A percentile compares a stretch with the other conserved stretches of the same genome.
phyloP scores from a whole-genome alignment of 1,140 invertebrate genomes.

The Ruditapes philippinarum region DNA sequence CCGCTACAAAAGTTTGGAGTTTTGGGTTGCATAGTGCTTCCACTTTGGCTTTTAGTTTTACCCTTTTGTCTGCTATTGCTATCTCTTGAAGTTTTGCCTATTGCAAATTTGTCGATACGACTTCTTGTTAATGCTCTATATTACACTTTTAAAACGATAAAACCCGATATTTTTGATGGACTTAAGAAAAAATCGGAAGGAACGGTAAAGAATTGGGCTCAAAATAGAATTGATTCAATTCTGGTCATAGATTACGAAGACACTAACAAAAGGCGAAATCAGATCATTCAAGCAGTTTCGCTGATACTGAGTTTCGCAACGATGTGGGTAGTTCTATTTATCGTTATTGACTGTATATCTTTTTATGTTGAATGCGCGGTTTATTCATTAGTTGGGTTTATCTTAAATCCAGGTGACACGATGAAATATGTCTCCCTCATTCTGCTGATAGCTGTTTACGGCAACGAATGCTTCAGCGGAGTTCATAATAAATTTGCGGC shows the following conservation, averaged over 20 bases:
- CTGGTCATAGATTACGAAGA: neutral
- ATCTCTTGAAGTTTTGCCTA: constrained; percentile 1
- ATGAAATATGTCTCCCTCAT: constrained; percentile 46
- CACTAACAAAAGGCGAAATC: neutral
- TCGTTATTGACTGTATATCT: constrained; percentile 23
- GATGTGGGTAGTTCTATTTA: constrained; percentile 20
- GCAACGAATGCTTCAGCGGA: constrained; percentile 16
- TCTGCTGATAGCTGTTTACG: constrained; percentile 7
- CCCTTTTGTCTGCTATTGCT: neutral
- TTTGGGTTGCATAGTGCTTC: constrained; percentile 12
- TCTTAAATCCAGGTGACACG: constrained; percentile 27
- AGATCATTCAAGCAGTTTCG: constrained; percentile 26
- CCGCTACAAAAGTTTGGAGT: constrained; percentile 26
- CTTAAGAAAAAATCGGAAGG: neutral
- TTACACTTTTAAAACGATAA: neutral
- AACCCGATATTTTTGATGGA: neutral
- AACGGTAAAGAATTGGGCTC: neutral
- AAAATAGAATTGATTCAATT: neutral
- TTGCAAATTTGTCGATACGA: constrained; percentile 24
- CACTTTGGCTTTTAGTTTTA: neutral
- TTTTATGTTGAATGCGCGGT: constrained; percentile 40
- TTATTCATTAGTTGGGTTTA: constrained; percentile 33
- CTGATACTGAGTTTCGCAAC: constrained; percentile 20
- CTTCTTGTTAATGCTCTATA: constrained; percentile 5
- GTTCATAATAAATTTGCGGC: neutral